A percentile compares a stretch with the other conserved stretches of the same genome.
Evolutionary conservation across 2,113 vertebrate species (phyloP).

Genomic region (Brienomyrus longianalis): DNA sequence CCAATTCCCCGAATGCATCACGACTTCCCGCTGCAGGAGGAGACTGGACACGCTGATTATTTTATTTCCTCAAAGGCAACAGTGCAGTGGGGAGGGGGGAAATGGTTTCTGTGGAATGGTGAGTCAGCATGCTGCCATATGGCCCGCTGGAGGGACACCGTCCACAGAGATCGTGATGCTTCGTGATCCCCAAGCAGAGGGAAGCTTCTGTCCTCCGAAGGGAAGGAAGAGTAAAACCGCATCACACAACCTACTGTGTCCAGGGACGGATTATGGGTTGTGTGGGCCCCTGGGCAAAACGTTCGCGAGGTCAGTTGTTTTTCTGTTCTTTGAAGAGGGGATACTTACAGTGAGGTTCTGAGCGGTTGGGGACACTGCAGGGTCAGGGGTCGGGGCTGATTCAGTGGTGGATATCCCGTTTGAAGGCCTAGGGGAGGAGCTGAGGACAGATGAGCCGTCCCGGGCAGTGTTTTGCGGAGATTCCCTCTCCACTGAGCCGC

Average conservation of each 20-base stretch:
- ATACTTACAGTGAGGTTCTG: conserved; percentile 31
- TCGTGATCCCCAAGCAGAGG: background rate
- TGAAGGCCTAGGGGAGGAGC: conserved; percentile 7
- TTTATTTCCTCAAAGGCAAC: conserved; percentile 3
- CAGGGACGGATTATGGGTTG: too few relatives aligned
- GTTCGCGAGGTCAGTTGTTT: too few relatives aligned
- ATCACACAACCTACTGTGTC: background rate
- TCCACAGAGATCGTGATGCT: background rate
- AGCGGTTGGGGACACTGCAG: background rate
- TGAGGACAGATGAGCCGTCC: conserved; percentile 19
- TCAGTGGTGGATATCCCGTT: conserved; percentile 8
- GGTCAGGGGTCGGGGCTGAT: conserved; percentile 1
- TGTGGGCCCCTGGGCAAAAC: too few relatives aligned
- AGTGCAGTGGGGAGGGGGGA: background rate
- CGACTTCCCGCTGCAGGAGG: background rate
- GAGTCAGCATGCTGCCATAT: background rate
- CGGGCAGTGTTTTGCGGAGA: conserved; percentile 11
- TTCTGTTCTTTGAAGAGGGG: background rate
- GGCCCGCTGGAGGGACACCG: background rate
- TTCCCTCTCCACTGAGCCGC: conserved; percentile 22
- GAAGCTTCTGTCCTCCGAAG: background rate
- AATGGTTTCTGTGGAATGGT: background rate
- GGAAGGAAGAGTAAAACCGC: background rate
- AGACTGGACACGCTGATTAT: background rate
- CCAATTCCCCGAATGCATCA: background rate